Evolutionary conservation across 2,888 invertebrate species (phyloP).

Genomic region (Mycalesis mineus): DNA sequence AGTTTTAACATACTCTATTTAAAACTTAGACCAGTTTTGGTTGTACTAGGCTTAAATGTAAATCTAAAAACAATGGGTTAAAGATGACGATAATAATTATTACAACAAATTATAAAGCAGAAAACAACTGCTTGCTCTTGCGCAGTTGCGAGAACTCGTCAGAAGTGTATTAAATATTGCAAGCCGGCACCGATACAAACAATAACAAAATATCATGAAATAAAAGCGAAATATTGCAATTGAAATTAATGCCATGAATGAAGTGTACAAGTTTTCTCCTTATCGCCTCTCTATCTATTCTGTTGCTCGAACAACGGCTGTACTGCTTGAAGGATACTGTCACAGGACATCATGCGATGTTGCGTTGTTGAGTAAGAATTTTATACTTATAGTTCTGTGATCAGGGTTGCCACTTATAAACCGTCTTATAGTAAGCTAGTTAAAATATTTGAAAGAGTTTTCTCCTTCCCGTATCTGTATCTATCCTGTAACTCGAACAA

Average conservation of each 20-base stretch:
- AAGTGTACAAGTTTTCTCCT: neutral
- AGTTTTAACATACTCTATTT: too few relatives aligned
- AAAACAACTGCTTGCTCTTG: too few relatives aligned
- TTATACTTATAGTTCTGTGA: conserved; percentile 2
- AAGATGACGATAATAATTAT: too few relatives aligned
- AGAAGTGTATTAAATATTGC: too few relatives aligned
- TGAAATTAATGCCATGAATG: neutral
- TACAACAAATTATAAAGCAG: too few relatives aligned
- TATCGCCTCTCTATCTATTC: neutral
- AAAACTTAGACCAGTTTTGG: too few relatives aligned
- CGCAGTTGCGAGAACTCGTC: too few relatives aligned
- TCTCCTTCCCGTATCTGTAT: neutral
- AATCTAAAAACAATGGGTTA: too few relatives aligned
- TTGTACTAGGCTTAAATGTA: too few relatives aligned
- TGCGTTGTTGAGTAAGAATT: neutral
- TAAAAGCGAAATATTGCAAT: neutral
- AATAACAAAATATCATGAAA: neutral
- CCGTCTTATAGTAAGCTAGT: too few relatives aligned
- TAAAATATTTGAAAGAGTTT: too few relatives aligned
- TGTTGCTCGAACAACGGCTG: neutral
- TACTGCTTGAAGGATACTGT: conserved; percentile 1
- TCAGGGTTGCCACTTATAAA: too few relatives aligned
- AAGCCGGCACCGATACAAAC: neutral
- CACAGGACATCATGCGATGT: conserved; percentile 4
- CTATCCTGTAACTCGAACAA: neutral